phyloP scores from a whole-genome alignment of 2,888 invertebrate species.

The Drosophila melanosoma region DNA sequence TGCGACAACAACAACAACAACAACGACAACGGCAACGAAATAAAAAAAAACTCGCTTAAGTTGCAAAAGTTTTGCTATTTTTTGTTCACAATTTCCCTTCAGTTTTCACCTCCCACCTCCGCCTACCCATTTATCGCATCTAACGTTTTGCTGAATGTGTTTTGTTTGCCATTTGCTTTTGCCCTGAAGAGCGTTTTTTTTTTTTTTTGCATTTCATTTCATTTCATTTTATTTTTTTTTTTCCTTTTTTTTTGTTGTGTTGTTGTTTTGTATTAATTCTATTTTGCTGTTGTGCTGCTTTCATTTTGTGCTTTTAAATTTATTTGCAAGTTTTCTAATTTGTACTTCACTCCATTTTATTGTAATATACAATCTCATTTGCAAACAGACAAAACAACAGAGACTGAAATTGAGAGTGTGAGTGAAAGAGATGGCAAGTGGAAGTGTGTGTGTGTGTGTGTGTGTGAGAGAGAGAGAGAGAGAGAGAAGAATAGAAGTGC shows the following conservation, averaged over 20 bases:
- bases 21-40: constrained; percentile 17
- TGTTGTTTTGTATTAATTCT: constrained; percentile 27
- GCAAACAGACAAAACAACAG: constrained; percentile 31
- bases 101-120: constrained; percentile 7
- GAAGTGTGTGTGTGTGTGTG: background rate
- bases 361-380: constrained; percentile 82
- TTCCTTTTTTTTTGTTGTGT: constrained; percentile 4
- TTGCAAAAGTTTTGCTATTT: constrained; percentile 78
- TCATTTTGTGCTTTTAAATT: constrained; percentile 77
- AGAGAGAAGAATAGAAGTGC: constrained; percentile 12
- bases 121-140: constrained; percentile 11
- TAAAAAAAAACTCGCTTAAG: constrained; percentile 64
- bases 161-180: constrained; percentile 76
- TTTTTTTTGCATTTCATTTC: constrained; percentile 1
- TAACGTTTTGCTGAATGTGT: constrained; percentile 59
- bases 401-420: background rate
- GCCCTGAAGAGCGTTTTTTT: constrained; percentile 34
- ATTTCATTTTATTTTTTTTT: constrained; percentile 8
- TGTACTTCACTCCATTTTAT: constrained; percentile 82
- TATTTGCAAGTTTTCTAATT: constrained; percentile 83
- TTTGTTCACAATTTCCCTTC: constrained; percentile 43
- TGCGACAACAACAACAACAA: constrained; percentile 31
- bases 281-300: constrained; percentile 41
- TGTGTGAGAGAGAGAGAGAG: background rate
- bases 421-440: background rate